A percentile compares a stretch with the other conserved stretches of the same genome.
Conservation (phyloP, 2,113 vertebrate genomes). For the Genyomyrus donnyi region DNA sequence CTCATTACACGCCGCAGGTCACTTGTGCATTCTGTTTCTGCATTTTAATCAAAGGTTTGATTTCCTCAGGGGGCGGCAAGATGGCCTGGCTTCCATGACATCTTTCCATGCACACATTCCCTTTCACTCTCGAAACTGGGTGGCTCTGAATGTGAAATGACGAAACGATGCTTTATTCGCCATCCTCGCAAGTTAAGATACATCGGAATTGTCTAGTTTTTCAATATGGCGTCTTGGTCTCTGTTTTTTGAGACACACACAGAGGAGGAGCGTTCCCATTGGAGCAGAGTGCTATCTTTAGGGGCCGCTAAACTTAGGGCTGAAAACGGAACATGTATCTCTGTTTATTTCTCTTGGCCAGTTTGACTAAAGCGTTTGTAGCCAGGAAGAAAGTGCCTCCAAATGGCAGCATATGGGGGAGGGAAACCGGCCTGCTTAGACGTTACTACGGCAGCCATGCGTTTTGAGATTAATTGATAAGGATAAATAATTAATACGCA, state of each 20-base stretch:
- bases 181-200: not conserved
- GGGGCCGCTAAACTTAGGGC: constrained; percentile 52
- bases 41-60: constrained; percentile 7
- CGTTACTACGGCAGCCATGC: not conserved
- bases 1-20: not conserved
- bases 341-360: constrained; percentile 61
- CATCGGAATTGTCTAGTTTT: not conserved
- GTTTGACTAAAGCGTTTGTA: constrained; percentile 17
- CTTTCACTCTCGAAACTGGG: not conserved
- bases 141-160: not conserved
- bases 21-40: not conserved
- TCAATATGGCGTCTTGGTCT: not conserved
- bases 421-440: not conserved
- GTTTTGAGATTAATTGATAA: not conserved
- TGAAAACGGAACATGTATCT: constrained; percentile 24
- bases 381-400: constrained; percentile 25
- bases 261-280: constrained; percentile 39
- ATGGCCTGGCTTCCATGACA: not conserved
- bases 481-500: not conserved
- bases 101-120: not conserved
- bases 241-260: not conserved
- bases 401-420: not conserved
- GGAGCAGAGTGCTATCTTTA: constrained; percentile 48
- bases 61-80: not conserved
- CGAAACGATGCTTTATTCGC: not conserved